Evolutionary conservation across 2,797 vertebrate species (phyloP).

Genomic region (Otus scops): DNA sequence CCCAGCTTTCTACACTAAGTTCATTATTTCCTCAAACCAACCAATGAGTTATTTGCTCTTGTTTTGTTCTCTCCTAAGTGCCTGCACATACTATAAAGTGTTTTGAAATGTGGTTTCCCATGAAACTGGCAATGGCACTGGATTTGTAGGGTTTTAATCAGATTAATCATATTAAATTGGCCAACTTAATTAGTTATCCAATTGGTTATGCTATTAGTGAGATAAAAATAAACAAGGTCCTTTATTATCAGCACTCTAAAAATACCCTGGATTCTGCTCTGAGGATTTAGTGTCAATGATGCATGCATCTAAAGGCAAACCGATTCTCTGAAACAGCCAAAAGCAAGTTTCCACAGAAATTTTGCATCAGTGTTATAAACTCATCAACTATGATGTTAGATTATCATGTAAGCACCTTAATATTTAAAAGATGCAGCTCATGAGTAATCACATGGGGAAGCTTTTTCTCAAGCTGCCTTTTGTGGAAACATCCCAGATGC

Average conservation of each 20-base stretch:
- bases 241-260: not conserved
- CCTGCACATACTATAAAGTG: not conserved
- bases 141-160: not conserved
- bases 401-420: not conserved
- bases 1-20: not conserved
- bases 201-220: not conserved
- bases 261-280: not conserved
- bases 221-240: not conserved
- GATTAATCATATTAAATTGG: not conserved
- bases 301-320: not conserved
- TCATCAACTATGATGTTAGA: not conserved
- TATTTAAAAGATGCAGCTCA: not conserved
- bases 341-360: not conserved
- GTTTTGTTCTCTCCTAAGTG: not conserved
- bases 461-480: constrained; percentile 33
- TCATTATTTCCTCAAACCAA: not conserved
- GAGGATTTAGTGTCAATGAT: not conserved
- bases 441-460: not conserved
- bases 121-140: not conserved
- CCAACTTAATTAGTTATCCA: not conserved
- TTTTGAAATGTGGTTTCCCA: not conserved
- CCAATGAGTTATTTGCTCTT: not conserved
- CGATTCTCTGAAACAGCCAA: not conserved
- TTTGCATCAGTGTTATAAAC: not conserved
- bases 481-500: not conserved